These are phyloP conservation scores for Formica aserva DNA, from an alignment of 2,888 invertebrate species.

Conservation along the genomic window DNA sequence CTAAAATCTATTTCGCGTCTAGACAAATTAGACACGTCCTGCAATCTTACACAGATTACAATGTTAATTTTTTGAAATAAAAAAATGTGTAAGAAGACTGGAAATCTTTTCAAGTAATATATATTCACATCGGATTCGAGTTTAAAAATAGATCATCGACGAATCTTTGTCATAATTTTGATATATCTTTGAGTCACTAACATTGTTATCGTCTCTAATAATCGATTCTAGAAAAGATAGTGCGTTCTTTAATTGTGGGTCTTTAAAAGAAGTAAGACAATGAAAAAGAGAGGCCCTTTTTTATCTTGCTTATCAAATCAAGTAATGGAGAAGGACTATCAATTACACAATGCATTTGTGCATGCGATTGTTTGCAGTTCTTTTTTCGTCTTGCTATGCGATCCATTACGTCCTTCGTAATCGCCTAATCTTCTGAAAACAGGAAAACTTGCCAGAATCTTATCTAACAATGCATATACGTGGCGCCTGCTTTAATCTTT, in stretches of 20 bases:
- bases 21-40: slow-evolving; percentile 43
- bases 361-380: slow-evolving; percentile 4
- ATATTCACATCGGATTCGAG: not conserved
- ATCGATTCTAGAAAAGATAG: not conserved
- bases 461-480: slow-evolving; percentile 61
- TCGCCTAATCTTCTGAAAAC: slow-evolving; percentile 19
- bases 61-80: slow-evolving; percentile 23
- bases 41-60: slow-evolving; percentile 11
- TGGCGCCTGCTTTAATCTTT: slow-evolving; percentile 57
- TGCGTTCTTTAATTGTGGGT: not conserved
- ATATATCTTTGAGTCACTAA: not conserved
- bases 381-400: not conserved
- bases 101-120: not conserved
- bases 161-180: not conserved
- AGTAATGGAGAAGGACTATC: not conserved
- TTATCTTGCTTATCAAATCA: not conserved
- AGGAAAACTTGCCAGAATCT: slow-evolving; percentile 46
- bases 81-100: not conserved
- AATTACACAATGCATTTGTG: not conserved
- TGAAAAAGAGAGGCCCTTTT: not conserved
- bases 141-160: not conserved
- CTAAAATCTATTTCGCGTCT: slow-evolving; percentile 47
- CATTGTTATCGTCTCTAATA: not conserved
- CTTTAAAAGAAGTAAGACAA: not conserved
- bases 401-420: not conserved